phyloP scores from a whole-genome alignment of 1,140 invertebrate species.

The Eueides isabella region DNA sequence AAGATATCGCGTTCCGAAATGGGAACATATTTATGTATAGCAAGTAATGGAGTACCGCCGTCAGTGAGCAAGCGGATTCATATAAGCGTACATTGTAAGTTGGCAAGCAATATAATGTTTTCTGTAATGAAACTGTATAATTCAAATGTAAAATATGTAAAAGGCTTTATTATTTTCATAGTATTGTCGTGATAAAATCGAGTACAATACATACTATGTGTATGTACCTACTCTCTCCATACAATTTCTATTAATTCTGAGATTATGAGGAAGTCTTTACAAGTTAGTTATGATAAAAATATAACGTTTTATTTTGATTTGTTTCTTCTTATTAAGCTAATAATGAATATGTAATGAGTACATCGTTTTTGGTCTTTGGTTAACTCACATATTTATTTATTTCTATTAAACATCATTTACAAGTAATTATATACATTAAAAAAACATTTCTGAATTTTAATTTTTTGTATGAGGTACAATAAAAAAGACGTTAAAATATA shows the following conservation, averaged over 20 bases:
- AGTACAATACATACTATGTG: neutral
- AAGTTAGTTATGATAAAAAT: neutral
- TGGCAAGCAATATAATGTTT: conserved; percentile 17
- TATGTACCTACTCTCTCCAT: no score
- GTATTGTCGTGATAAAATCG: neutral
- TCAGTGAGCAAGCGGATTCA: conserved; percentile 92
- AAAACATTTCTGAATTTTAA: no score
- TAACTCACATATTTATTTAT: no score
- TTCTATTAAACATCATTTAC: no score
- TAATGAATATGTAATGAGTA: no score
- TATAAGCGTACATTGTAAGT: conserved; percentile 94
- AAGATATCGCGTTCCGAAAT: conserved; percentile 94
- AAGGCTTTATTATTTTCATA: neutral
- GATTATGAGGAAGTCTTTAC: no score
- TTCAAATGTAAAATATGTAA: neutral
- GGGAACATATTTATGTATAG: conserved; percentile 93
- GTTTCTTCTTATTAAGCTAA: neutral
- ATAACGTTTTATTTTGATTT: neutral
- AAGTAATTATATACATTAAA: no score
- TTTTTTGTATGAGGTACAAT: no score
- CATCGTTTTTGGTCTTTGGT: no score
- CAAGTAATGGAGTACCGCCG: conserved; percentile 90
- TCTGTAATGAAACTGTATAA: neutral
- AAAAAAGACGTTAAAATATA: no score
- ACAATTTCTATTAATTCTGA: no score